A percentile compares a stretch with the other conserved stretches of the same genome.
Conservation (phyloP, 2,888 invertebrate species). For the Ophion ventricosus region DNA sequence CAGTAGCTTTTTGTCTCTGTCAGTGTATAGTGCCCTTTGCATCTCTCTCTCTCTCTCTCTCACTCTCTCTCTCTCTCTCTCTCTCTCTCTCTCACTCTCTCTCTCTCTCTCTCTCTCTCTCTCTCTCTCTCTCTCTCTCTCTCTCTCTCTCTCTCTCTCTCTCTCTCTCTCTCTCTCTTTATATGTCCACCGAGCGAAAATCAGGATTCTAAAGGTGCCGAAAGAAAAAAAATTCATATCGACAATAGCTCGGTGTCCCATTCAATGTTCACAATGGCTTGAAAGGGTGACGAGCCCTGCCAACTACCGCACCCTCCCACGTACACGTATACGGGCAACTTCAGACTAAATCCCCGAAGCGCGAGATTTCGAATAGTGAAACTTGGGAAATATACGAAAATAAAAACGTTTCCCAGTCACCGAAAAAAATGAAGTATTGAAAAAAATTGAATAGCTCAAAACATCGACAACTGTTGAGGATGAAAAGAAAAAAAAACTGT, state of each 20-base stretch:
- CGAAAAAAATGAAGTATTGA: not conserved
- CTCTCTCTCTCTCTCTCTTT: not conserved
- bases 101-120: not conserved
- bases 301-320: slow-evolving; percentile 61
- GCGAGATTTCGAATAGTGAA: not conserved
- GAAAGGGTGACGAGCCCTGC: slow-evolving; percentile 39
- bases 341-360: not conserved
- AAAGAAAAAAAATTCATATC: slow-evolving; percentile 57
- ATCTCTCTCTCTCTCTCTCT: not conserved
- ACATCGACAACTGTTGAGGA: no score
- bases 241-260: slow-evolving; percentile 69
- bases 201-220: slow-evolving; percentile 41
- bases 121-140: not conserved
- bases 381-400: not conserved
- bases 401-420: not conserved
- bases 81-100: no score
- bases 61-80: not conserved
- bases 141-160: not conserved
- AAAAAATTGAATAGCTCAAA: not conserved
- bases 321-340: not conserved
- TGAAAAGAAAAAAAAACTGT: not conserved
- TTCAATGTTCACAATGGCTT: slow-evolving; percentile 70
- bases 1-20: not conserved
- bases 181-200: slow-evolving; percentile 34
- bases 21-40: no score